A percentile compares a stretch with the other conserved stretches of the same genome.
phyloP scores from a whole-genome alignment of 2,113 vertebrate genomes.

The Daphoenositta chrysoptera region DNA sequence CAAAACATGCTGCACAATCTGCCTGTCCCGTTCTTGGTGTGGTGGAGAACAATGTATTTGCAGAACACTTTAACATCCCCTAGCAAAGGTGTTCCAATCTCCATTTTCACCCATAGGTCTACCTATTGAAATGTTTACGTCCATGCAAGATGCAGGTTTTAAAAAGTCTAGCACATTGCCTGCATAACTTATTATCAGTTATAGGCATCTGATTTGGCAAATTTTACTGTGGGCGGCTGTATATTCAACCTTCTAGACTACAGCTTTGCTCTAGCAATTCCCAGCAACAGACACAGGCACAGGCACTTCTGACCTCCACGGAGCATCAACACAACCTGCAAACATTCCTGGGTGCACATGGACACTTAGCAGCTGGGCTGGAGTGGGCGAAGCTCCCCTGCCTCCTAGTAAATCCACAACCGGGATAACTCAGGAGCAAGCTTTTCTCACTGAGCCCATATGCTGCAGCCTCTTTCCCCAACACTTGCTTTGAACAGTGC shows the following conservation, averaged over 20 bases:
- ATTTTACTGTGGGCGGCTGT: neutral
- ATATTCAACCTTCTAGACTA: neutral
- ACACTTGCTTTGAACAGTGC: neutral
- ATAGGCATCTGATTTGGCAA: neutral
- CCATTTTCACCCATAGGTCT: neutral
- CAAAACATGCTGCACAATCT: neutral
- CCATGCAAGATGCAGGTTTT: neutral
- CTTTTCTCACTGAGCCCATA: neutral
- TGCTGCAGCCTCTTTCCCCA: neutral
- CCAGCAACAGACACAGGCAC: fast-evolving
- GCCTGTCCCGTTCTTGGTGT: neutral
- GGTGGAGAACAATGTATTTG: neutral
- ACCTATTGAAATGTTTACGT: neutral
- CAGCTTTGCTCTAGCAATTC: neutral
- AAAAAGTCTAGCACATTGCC: neutral
- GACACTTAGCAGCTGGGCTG: neutral
- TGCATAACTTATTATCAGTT: neutral
- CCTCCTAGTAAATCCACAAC: neutral
- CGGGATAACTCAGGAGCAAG: neutral
- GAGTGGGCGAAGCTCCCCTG: neutral
- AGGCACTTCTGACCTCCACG: fast-evolving
- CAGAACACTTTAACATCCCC: neutral
- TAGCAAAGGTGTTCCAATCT: neutral
- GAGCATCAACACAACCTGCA: neutral
- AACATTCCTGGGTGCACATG: neutral